phyloP scores from a whole-genome alignment of 23 tunicate genomes.

The Aplidium turbinatum region DNA sequence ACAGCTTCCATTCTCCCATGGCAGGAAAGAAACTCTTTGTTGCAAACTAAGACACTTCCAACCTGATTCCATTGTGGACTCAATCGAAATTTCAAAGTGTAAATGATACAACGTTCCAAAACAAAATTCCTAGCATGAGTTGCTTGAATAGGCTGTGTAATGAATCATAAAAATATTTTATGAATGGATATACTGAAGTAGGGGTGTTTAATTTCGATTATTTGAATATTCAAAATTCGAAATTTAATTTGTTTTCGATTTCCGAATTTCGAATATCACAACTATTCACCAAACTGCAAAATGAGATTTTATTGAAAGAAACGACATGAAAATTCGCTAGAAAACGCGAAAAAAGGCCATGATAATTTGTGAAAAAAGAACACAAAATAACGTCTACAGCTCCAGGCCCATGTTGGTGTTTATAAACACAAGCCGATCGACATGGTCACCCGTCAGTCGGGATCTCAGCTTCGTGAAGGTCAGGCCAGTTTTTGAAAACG shows the following conservation, averaged over 20 bases:
- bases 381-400: no score
- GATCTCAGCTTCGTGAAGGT: no score
- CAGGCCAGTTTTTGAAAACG: no score
- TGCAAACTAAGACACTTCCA: conserved; percentile 37
- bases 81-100: conserved; percentile 50
- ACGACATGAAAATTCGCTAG: background rate
- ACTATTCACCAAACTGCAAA: background rate
- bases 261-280: background rate
- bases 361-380: no score
- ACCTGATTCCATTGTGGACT: conserved; percentile 49
- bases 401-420: no score
- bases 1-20: conserved; percentile 63
- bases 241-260: background rate
- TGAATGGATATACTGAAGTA: background rate
- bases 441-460: no score
- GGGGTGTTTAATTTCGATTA: background rate
- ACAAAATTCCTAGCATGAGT: conserved; percentile 2
- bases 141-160: conserved; percentile 28
- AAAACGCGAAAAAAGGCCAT: no score
- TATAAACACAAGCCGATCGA: no score
- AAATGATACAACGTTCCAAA: conserved; percentile 52
- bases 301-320: background rate
- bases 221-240: background rate
- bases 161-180: background rate
- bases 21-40: conserved; percentile 54